A percentile compares a stretch with the other conserved stretches of the same genome.
Evolutionary conservation across 2,797 vertebrate genomes (phyloP).

Genomic region (Adelosebastes latens): DNA sequence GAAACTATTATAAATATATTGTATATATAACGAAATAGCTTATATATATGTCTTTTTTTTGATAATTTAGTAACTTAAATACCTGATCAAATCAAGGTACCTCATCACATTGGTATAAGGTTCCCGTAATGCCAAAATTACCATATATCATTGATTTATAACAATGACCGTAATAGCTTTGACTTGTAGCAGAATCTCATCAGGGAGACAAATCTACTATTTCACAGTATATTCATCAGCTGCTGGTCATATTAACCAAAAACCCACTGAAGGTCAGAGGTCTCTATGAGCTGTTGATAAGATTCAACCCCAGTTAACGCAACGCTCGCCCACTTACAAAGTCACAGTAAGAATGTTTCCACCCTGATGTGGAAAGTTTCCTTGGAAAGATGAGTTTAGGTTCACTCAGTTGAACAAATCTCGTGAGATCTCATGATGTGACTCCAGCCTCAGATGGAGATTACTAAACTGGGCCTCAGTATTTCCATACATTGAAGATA

Average conservation of each 20-base stretch:
- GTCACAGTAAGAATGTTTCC: conserved; percentile 19
- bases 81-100: neutral
- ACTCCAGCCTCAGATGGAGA: conserved; percentile 17
- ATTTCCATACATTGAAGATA: conserved; percentile 32
- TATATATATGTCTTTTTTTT: too few relatives aligned
- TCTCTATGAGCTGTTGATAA: neutral
- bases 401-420: conserved; percentile 33
- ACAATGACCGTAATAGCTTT: neutral
- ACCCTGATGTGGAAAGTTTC: conserved; percentile 38
- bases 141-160: neutral
- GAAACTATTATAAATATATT: neutral
- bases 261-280: neutral
- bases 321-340: neutral
- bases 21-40: too few relatives aligned
- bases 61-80: neutral
- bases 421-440: conserved; percentile 27
- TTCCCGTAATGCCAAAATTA: neutral
- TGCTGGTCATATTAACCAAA: neutral
- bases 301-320: conserved; percentile 19
- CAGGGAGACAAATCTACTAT: neutral
- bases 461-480: conserved; percentile 1
- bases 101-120: neutral
- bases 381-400: conserved; percentile 14
- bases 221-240: neutral
- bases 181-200: neutral